Base-by-base conservation (phyloP, 2,113 vertebrate genomes). In the Capricornis sumatraensis region DNA sequence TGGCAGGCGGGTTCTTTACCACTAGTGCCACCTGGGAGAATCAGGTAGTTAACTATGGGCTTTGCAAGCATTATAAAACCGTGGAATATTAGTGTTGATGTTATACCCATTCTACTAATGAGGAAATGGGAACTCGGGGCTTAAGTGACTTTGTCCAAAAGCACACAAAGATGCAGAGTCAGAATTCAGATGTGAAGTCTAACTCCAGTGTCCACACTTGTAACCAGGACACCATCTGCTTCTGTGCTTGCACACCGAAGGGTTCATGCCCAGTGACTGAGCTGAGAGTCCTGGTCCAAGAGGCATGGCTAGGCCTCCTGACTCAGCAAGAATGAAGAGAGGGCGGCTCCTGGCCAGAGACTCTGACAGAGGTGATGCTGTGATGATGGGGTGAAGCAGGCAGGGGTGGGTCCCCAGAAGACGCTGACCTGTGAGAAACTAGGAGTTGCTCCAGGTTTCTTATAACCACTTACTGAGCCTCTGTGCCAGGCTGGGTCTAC, bases 401-500 rank as follows among this genome's bases (percentile, higher is more conserved):
- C 10, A 27, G 67, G 16, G 43, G 0, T 62, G 13, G 47, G 53
- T 71, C 33, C 43, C 4, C 7, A 53, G 40, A 19, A 6, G 36
- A 27, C 62, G n/a, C 2, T 28, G 30, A 36, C 21, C n/a, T 23
- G 2, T 8, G 2, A 52, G 62, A 11, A 33, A 8, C 28, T 25
- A 6, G 17, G 27, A 30, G 9, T 52, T 21, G 14, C 28, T 74
- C 17, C 8, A 50, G 33, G 10, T 76, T 55, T 64, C 45, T n/a
- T 23, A 50, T 2, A 27, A 81, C 19, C 25, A 57, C 6, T 21
- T 17, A 10, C 30, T 23, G 6, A n/a, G 4, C 25, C 17, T 15
- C n/a, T 17, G 10, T 14, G 45, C 7, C 2, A 28, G 76, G 43
- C 4, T 12, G 15, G 30, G 2, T 33, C 28, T n/a, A 1, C 2